Base-by-base conservation (phyloP, 2,113 vertebrate genomes). In the Rhinichthys klamathensis region DNA sequence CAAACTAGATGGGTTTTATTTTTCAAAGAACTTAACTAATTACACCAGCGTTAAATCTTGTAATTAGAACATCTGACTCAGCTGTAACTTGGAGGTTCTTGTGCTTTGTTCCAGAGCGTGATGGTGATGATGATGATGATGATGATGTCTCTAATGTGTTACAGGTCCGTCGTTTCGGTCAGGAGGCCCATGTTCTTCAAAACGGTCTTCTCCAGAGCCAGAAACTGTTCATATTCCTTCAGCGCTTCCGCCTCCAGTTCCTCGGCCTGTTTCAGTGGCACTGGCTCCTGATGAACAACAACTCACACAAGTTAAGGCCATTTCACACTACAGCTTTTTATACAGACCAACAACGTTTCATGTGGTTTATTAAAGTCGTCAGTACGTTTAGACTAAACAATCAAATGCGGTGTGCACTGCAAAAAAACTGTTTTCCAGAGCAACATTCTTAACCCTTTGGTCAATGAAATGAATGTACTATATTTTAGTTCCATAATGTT, bases 151-250 rank as follows among this genome's bases (percentile, higher is more conserved):
- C 6, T 77, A 27, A 15, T 56, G 61, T 70, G 23, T 91, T 79
- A 92, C 78, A 38, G 79, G 18, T 87, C 58, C 27, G 92, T 89
- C n/a, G 88, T 0, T 60, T 32, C 73, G 6, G 86, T 86, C 69
- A 54, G 5, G 10, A 94, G 60, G 25, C 44, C 44, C 41, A 94
- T 88, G 65, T 38, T 73, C 49, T 77, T 77, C n/a, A 95, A 90
- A 54, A 89, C 21, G 11, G 4, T 54, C 86, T 93, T 94, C 84
- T 96, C 94, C 80, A 95, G 49, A 0, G 82, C 79, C 67, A 94
- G 30, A 84, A 92, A 94, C 3, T 84, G 79, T 0, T 73, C 46
- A 1, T 93, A 95, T 27, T 92, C 90, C 75, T 89, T 81, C 84
- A 84, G 89, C 58, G 90, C 44, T 56, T 92, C 89, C 2, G 92